Evolutionary conservation across 2,113 vertebrate genomes (phyloP), one percentile per base, ranked within the genome.

Genomic region (Strix uralensis): DNA sequence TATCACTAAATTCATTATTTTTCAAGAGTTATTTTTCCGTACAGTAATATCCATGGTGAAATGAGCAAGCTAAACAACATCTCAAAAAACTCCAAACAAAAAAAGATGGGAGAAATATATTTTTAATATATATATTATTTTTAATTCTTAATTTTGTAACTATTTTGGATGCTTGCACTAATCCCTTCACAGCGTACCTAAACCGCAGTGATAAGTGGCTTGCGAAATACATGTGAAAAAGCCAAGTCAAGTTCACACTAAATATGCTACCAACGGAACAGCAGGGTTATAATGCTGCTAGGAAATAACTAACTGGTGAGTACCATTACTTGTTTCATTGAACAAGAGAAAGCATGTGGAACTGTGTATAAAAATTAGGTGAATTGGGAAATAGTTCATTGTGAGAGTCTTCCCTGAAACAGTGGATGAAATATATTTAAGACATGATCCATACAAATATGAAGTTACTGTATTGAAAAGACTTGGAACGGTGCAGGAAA

Each of bases 201-300:
- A 79, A 3, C 29, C 36, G 19, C 51, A 73, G 30, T 30, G 16
- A 11, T 11, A 47, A 25, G 5, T 32, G 25, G 10, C 74, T 91
- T 82, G 42, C 4, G 25, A 72, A 94, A 81, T n/a, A 25, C 7
- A 14, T 2, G 9, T 55, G 47, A 29, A 51, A 83, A 86, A 81
- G 30, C 23, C 36, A 61, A 89, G 18, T 74, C 3, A 55, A 29
- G 42, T 58, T 15, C n/a, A 65, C 88, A 70, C 12, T 51, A 59
- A 52, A 27, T 36, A 15, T 10, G 25, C 51, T 49, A 2, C 46
- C 27, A 51, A 0, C 14, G 59, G 25, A 54, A n/a, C 8, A 6
- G 26, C 61, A 67, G 62, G 36, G 4, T 40, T 70, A 12, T 63
- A 29, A 34, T 40, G 7, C 59, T 40, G 0, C 6, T 11, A 52